Conservation (phyloP, 2,888 invertebrate genomes). For the Ophion slaviceki region DNA sequence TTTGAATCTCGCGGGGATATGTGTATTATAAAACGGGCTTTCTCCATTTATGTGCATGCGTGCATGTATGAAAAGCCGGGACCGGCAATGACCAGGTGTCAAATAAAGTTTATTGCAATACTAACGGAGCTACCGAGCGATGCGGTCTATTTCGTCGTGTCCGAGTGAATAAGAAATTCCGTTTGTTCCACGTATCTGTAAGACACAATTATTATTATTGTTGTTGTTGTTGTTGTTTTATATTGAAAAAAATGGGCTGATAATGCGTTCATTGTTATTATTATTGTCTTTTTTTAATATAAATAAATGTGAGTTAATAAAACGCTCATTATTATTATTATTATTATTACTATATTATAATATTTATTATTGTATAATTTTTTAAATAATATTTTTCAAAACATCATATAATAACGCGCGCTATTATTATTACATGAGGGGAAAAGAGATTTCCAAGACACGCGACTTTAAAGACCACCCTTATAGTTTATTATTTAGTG, state of each 20-base stretch:
- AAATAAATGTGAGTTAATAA: neutral
- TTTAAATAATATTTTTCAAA: too few relatives aligned
- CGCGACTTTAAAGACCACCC: too few relatives aligned
- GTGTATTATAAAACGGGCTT: slow-evolving; percentile 66
- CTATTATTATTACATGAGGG: too few relatives aligned
- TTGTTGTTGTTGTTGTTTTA: too few relatives aligned
- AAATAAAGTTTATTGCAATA: slow-evolving; percentile 67
- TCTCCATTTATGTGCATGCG: slow-evolving; percentile 66
- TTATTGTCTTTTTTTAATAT: neutral
- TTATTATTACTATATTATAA: too few relatives aligned
- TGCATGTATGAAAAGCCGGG: slow-evolving; percentile 48
- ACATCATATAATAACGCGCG: too few relatives aligned
- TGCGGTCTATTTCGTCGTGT: slow-evolving; percentile 50
- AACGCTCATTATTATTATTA: too few relatives aligned
- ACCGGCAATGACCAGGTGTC: slow-evolving; percentile 64
- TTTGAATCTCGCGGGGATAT: slow-evolving; percentile 61
- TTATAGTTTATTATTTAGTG: too few relatives aligned
- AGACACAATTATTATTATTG: neutral
- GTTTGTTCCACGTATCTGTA: slow-evolving; percentile 33
- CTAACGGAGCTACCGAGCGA: slow-evolving; percentile 61
- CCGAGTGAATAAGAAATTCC: slow-evolving; percentile 41
- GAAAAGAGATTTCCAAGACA: too few relatives aligned
- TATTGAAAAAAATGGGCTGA: too few relatives aligned
- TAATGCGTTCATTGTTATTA: too few relatives aligned
- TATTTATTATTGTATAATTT: too few relatives aligned